A percentile compares a stretch with the other conserved stretches of the same genome.
These are phyloP conservation scores for Acanthurus lineatus DNA, from an alignment of 2,797 vertebrate genomes.

Conservation along the genomic window DNA sequence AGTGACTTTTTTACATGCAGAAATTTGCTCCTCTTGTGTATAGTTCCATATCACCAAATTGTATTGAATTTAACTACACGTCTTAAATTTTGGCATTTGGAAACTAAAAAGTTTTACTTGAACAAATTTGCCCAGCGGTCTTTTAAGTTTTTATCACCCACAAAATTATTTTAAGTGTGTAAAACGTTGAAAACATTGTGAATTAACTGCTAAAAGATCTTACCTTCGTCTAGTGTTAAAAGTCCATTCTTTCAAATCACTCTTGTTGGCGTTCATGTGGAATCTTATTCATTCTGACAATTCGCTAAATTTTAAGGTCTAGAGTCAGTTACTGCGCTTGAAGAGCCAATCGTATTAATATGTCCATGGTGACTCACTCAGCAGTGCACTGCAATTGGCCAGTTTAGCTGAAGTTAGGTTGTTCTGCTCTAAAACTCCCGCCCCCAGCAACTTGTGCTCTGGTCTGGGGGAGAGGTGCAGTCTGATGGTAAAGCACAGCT, in stretches of 20 bases:
- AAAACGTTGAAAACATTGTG: background rate
- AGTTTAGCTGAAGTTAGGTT: constrained; percentile 59
- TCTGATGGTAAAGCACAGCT: constrained; percentile 35
- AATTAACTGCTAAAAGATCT: constrained; percentile 5
- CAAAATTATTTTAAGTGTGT: background rate
- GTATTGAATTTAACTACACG: rapidly evolving
- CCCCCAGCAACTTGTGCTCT: constrained; percentile 38
- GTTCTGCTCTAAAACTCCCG: constrained; percentile 39
- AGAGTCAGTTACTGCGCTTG: background rate
- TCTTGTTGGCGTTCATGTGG: constrained; percentile 34
- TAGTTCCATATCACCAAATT: background rate
- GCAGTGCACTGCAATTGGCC: constrained; percentile 52
- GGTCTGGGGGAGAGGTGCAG: constrained; percentile 32
- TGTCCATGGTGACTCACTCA: constrained; percentile 48
- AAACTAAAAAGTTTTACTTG: background rate
- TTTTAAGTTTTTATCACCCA: background rate
- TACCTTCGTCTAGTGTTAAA: constrained; percentile 36
- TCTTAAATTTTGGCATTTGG: background rate
- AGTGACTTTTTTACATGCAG: background rate
- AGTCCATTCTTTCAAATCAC: constrained; percentile 36
- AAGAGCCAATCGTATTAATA: constrained; percentile 54
- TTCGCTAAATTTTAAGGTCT: constrained; percentile 51
- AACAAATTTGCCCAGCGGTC: background rate
- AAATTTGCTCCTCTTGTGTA: background rate
- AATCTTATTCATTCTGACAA: constrained; percentile 72